Evolutionary conservation across 2,888 invertebrate genomes (phyloP), one percentile per base, ranked within the genome.

Genomic region (Ornithoptera alexandrae): DNA sequence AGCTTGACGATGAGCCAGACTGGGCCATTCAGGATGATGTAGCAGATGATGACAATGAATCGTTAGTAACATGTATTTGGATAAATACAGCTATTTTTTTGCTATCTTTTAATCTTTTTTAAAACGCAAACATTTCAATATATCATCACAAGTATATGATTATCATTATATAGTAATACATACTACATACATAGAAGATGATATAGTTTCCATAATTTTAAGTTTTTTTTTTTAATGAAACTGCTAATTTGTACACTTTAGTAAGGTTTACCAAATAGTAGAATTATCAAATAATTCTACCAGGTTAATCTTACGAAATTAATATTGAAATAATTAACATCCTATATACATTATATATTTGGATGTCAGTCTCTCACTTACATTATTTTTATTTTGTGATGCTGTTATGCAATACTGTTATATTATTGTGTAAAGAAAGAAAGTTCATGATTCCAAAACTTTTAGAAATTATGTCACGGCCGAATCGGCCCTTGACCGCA

Each of bases 401-500:
- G 22, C 22, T 22, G 22, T 22, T 22, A 22, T 22, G 22, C 22
- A 56, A 68, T 60, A 60, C 15, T 58, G 22, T 22, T 22, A 30
- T 30, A 30, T 24, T 58, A 10, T 22, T 24, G n/a, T 22, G 4
- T 58, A 58, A 24, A 15, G 22, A 20, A 22, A 22, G 20, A 0
- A 58, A 20, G 22, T 10, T 58, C 22, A 24, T 20, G 46, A 69
- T 36, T 24, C 60, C 36, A 50, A 59, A 6, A 3, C 59, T 84
- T 89, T 70, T 86, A 97, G 97, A 78, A 98, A 98, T 86, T 96
- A 97, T 77, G 97, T 98, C 8, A 97, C 98, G 62, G 99, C 98
- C 0, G 99, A 99, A 87, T 98, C 98, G 30, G 98, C 98, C 10
- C 92, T 99, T 69, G 99, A 99, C 92, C 95, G 99, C 74, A 94